Evolutionary conservation across 2,113 vertebrate species (phyloP).

Genomic region (Ochotona princeps): DNA sequence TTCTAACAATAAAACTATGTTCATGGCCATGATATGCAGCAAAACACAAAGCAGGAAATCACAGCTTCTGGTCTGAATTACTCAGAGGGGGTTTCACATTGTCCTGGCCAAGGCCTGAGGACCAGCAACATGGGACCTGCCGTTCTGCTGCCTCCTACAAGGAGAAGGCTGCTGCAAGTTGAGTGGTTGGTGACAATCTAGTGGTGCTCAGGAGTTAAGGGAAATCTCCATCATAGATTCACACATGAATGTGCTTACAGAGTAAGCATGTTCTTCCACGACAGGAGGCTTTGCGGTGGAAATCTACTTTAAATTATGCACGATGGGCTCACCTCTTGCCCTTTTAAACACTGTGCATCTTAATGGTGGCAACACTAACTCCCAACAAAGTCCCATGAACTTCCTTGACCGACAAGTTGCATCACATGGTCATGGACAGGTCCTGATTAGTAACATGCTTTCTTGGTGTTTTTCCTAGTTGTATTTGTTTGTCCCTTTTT

Average conservation of each 20-base stretch:
- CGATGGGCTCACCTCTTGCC: not conserved
- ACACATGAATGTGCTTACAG: not conserved
- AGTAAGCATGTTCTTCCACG: not conserved
- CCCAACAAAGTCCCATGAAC: not conserved
- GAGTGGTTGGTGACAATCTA: not conserved
- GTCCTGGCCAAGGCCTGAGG: not conserved
- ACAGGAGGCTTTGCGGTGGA: not conserved
- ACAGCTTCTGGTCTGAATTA: conserved; percentile 72
- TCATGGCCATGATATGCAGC: conserved; percentile 58
- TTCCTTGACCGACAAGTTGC: not conserved
- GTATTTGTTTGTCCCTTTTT: not conserved
- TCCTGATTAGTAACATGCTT: not conserved
- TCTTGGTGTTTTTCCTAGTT: not conserved
- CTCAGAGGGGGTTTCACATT: conserved; percentile 23
- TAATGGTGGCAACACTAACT: not conserved
- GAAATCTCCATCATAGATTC: not conserved
- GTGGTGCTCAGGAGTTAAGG: not conserved
- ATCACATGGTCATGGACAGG: not conserved
- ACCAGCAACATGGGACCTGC: not conserved
- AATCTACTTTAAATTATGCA: not conserved
- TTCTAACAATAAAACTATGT: conserved; percentile 77
- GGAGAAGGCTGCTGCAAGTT: not conserved
- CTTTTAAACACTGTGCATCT: not conserved
- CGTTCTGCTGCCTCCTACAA: not conserved
- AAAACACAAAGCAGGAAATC: conserved; percentile 75